Percentiles rank a stretch among this genome's conserved stretches.
phyloP scores from a whole-genome alignment of 2,888 invertebrate species.

The Polydrusus tereticollis region DNA sequence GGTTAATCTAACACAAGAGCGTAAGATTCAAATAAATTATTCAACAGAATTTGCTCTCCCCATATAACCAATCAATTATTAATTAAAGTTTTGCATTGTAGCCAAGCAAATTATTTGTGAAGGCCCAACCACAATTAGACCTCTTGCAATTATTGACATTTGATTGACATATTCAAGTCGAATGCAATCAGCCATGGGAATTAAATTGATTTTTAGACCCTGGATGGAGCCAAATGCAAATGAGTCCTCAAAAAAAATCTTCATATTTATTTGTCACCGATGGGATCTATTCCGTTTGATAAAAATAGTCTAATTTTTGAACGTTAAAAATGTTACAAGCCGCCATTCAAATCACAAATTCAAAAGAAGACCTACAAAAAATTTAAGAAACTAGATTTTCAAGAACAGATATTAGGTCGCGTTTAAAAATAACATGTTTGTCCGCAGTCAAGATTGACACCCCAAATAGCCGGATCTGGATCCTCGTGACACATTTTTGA shows the following conservation, averaged over 20 bases:
- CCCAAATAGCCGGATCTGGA: slow-evolving; percentile 49
- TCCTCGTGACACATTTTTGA: slow-evolving; percentile 61
- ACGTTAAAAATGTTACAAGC: slow-evolving; percentile 22
- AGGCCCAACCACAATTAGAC: slow-evolving; percentile 17
- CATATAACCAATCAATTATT: slow-evolving; percentile 4
- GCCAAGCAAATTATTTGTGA: slow-evolving; percentile 14
- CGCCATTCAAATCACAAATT: slow-evolving; percentile 19
- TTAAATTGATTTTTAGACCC: background rate
- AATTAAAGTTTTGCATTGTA: background rate
- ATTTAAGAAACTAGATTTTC: slow-evolving; percentile 45
- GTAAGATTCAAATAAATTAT: too few species aligned
- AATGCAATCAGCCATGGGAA: background rate
- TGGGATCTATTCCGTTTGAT: background rate
- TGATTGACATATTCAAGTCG: slow-evolving; percentile 28
- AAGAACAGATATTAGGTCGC: slow-evolving; percentile 41
- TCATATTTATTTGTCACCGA: background rate
- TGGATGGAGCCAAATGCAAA: slow-evolving; percentile 6
- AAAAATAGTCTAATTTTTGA: background rate
- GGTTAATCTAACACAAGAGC: too few species aligned
- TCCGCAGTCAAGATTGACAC: slow-evolving; percentile 57
- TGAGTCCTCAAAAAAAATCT: background rate
- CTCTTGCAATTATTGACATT: slow-evolving; percentile 26
- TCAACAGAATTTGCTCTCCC: too few species aligned
- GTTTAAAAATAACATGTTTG: slow-evolving; percentile 57
- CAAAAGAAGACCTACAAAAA: slow-evolving; percentile 21